Evolutionary conservation across 2,888 invertebrate genomes (phyloP).

Genomic region (Gonocerus acuteangulatus): DNA sequence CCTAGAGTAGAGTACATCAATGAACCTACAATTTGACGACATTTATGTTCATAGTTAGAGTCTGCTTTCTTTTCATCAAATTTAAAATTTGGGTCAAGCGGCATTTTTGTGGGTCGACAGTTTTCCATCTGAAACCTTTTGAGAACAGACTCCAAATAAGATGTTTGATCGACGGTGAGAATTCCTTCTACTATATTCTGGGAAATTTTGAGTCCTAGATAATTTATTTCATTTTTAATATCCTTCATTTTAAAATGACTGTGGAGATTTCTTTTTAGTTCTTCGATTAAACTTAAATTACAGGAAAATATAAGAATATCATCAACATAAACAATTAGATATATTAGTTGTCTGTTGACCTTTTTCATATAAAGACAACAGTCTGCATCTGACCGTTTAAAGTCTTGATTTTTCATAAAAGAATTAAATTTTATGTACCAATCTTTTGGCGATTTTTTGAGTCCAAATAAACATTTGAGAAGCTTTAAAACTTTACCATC

Average conservation of each 20-base stretch:
- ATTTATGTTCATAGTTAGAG: background rate
- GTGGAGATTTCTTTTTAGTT: background rate
- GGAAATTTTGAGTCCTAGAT: background rate
- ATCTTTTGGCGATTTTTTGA: background rate
- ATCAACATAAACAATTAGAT: background rate
- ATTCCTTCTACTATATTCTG: background rate
- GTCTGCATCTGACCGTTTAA: background rate
- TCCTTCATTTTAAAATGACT: conserved; percentile 1
- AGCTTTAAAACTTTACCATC: background rate
- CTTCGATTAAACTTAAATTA: background rate
- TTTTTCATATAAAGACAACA: background rate
- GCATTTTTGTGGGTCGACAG: background rate
- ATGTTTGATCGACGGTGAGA: background rate
- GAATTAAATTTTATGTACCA: background rate
- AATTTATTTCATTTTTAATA: background rate
- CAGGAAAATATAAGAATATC: conserved; percentile 1
- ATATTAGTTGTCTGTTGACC: background rate
- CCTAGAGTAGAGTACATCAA: background rate
- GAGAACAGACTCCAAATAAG: background rate
- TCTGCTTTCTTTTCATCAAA: background rate
- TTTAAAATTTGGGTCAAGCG: background rate
- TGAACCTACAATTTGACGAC: background rate
- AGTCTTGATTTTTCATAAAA: background rate
- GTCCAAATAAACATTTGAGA: background rate
- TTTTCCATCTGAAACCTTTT: background rate